These are phyloP conservation scores for Echiichthys vipera DNA, from an alignment of 2,797 vertebrate genomes.

Conservation along the genomic window DNA sequence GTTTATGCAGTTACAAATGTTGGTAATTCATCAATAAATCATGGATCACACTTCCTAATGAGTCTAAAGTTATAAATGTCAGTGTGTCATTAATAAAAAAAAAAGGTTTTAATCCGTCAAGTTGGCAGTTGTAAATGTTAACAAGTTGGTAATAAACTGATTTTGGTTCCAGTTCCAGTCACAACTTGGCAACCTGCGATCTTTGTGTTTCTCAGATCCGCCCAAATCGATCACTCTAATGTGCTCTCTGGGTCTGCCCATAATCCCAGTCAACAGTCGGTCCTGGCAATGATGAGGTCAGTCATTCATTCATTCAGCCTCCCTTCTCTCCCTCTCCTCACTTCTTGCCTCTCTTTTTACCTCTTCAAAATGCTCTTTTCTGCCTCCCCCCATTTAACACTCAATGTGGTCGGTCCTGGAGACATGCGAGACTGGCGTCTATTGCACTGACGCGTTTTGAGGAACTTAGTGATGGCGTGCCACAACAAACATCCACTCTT, in stretches of 20 bases:
- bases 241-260: conserved; percentile 35
- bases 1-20: background rate
- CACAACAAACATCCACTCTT: background rate
- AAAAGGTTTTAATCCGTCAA: background rate
- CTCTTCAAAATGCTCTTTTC: conserved; percentile 5
- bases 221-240: conserved; percentile 43
- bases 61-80: background rate
- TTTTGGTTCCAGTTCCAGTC: background rate
- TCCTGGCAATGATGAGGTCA: conserved; percentile 48
- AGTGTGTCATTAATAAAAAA: background rate
- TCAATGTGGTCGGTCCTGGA: background rate
- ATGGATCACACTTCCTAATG: too few relatives aligned
- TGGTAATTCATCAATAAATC: background rate
- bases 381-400: conserved; percentile 8
- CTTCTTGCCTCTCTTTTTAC: background rate
- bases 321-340: background rate
- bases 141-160: background rate
- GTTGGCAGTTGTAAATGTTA: background rate
- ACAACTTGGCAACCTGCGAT: conserved; percentile 1
- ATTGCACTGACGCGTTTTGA: background rate
- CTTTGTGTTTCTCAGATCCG: conserved; percentile 32
- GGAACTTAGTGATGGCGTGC: background rate
- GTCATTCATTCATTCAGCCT: conserved; percentile 27
- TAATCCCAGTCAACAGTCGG: conserved; percentile 42
- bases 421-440: background rate